Evolutionary conservation across 2,113 vertebrate genomes (phyloP).

Genomic region (Tachuris rubrigastra): DNA sequence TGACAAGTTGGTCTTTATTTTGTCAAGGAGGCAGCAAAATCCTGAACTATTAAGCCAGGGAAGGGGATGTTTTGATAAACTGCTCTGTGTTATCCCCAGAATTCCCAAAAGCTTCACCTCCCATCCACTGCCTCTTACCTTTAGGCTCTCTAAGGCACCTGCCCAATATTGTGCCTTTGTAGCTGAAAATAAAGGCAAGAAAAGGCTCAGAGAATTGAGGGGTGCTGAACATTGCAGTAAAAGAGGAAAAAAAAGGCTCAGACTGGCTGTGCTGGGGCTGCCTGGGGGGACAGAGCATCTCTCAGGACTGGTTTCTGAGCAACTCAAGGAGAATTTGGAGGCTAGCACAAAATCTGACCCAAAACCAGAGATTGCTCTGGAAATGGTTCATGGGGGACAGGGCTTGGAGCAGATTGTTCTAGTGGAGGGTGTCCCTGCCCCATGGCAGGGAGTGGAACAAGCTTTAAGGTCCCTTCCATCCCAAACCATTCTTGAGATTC

Average conservation of each 20-base stretch:
- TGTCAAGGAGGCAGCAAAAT: neutral
- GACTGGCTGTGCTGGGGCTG: neutral
- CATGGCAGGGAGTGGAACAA: neutral
- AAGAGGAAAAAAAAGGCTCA: neutral
- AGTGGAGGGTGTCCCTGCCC: neutral
- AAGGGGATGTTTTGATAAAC: neutral
- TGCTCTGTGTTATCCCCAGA: neutral
- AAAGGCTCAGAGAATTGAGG: neutral
- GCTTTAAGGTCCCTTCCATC: neutral
- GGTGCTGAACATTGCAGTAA: neutral
- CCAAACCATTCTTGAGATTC: neutral
- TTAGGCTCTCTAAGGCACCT: neutral
- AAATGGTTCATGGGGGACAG: neutral
- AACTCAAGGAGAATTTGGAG: neutral
- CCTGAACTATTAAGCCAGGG: neutral
- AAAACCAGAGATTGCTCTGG: neutral
- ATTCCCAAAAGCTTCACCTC: neutral
- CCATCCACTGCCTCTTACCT: neutral
- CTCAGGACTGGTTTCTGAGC: neutral
- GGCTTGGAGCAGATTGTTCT: neutral
- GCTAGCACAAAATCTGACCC: neutral
- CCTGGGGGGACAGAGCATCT: neutral
- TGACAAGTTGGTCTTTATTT: neutral
- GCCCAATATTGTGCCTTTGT: neutral
- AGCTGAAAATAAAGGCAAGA: neutral